Conservation (phyloP, 2,113 vertebrate genomes). For the Ptychochromis oligacanthus region DNA sequence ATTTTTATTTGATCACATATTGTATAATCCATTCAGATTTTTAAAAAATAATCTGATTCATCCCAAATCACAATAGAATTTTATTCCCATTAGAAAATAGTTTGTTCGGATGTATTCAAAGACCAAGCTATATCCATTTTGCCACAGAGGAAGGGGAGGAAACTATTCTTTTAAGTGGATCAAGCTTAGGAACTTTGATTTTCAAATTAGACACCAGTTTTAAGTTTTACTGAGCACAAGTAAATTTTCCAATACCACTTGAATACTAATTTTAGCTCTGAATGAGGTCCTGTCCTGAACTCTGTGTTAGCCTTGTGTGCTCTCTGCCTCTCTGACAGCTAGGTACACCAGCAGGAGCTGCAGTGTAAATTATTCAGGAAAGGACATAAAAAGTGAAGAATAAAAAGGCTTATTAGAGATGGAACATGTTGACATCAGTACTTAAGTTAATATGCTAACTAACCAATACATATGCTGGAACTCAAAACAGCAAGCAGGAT, state of each 20-base stretch:
- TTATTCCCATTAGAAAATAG: too few relatives aligned
- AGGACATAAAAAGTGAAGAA: slow-evolving; percentile 23
- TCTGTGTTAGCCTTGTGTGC: slow-evolving; percentile 22
- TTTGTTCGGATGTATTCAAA: background rate
- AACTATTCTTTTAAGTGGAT: background rate
- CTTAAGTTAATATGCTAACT: background rate
- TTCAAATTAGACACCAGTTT: background rate
- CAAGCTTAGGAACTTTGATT: background rate
- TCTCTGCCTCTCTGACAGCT: slow-evolving; percentile 43
- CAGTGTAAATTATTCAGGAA: slow-evolving; percentile 54
- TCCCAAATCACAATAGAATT: background rate
- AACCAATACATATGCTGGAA: background rate
- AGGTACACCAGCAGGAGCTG: slow-evolving; percentile 16
- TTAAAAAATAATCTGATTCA: background rate
- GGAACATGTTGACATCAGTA: background rate
- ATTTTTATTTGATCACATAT: background rate
- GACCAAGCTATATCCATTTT: background rate
- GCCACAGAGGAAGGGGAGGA: background rate
- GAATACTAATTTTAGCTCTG: slow-evolving; percentile 36
- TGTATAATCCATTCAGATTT: rapidly evolving
- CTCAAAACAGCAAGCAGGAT: background rate
- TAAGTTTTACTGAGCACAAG: background rate
- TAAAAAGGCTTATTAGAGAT: background rate
- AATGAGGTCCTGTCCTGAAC: slow-evolving; percentile 15
- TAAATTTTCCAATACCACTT: slow-evolving; percentile 1